Conservation (phyloP, 2,888 invertebrate genomes). For the Drosophila borborema region DNA sequence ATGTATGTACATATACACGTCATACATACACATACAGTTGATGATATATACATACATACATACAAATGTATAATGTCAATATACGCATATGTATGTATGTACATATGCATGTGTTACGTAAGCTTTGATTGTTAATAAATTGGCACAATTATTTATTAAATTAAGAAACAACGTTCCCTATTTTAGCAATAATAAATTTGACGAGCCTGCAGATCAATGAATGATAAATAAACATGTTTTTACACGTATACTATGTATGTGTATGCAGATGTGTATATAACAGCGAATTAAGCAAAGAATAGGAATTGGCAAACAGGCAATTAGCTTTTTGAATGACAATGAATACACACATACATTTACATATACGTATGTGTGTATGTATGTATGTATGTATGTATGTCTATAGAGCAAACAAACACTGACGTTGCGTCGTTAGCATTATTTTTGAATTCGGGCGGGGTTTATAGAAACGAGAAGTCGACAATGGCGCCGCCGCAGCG, state of each 20-base stretch:
- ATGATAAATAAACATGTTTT: constrained; percentile 28
- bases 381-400: constrained; percentile 3
- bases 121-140: constrained; percentile 54
- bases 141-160: constrained; percentile 54
- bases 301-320: constrained; percentile 54
- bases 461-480: constrained; percentile 14
- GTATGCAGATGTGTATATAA: background rate
- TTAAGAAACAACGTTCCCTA: constrained; percentile 44
- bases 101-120: constrained; percentile 49
- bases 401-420: constrained; percentile 51
- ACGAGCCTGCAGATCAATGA: constrained; percentile 42
- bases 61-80: background rate
- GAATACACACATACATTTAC: background rate
- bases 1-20: background rate
- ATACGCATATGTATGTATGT: background rate
- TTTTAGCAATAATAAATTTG: constrained; percentile 20
- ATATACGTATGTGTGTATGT: background rate
- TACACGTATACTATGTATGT: background rate
- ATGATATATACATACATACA: background rate
- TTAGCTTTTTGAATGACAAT: constrained; percentile 32
- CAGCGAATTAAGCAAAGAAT: constrained; percentile 44
- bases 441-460: constrained; percentile 42
- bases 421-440: constrained; percentile 45
- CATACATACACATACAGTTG: constrained; percentile 1
- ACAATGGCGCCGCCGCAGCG: constrained; percentile 47